phyloP scores from a whole-genome alignment of 2,888 invertebrate genomes.

The Metopia argyrocephala region DNA sequence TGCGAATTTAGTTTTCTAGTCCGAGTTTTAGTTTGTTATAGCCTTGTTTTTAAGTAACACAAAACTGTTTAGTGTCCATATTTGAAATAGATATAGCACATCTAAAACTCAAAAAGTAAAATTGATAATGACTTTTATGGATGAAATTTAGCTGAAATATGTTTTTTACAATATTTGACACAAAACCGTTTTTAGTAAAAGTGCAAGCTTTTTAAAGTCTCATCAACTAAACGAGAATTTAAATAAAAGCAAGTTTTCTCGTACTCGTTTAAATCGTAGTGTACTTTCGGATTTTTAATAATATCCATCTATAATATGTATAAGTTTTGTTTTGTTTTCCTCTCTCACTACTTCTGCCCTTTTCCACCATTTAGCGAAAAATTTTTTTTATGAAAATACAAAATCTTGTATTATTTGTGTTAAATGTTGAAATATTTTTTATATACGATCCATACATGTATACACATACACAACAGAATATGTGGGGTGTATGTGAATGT shows the following conservation, averaged over 20 bases:
- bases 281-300: background rate
- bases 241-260: background rate
- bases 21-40: too few relatives aligned
- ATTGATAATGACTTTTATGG: too few relatives aligned
- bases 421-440: slow-evolving; percentile 1
- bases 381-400: background rate
- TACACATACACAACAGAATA: background rate
- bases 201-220: too few relatives aligned
- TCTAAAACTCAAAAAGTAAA: too few relatives aligned
- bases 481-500: background rate
- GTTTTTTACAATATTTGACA: too few relatives aligned
- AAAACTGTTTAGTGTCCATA: too few relatives aligned
- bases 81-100: too few relatives aligned
- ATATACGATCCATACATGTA: background rate
- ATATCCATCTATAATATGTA: background rate
- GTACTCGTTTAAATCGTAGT: background rate
- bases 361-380: background rate
- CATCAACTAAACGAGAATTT: too few relatives aligned
- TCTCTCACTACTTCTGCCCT: background rate
- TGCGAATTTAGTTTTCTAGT: too few relatives aligned
- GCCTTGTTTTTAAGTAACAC: too few relatives aligned
- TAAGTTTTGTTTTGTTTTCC: background rate
- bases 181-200: too few relatives aligned
- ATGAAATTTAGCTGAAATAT: too few relatives aligned
- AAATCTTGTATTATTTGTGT: background rate